Evolutionary conservation across 2,888 invertebrate genomes (phyloP).

Genomic region (Dynastes maya): DNA sequence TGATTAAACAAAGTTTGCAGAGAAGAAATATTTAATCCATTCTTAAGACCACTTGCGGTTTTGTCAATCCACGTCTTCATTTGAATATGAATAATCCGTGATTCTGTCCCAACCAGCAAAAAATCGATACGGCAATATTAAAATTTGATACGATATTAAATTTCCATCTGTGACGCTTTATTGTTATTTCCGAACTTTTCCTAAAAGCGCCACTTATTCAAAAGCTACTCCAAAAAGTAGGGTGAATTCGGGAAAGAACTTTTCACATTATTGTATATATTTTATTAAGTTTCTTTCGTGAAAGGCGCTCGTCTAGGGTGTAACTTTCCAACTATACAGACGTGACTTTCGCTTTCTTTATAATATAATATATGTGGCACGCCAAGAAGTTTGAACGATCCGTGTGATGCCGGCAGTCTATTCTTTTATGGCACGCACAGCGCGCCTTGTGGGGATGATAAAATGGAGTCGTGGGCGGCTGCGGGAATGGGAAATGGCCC

Average conservation of each 20-base stretch:
- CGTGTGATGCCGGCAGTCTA: slow-evolving; percentile 10
- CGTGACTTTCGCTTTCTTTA: slow-evolving; percentile 35
- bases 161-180: neutral
- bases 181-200: slow-evolving; percentile 13
- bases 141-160: slow-evolving; percentile 6
- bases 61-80: no score
- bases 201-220: slow-evolving; percentile 10
- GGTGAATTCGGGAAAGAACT: slow-evolving; percentile 22
- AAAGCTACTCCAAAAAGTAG: slow-evolving; percentile 9
- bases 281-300: slow-evolving; percentile 33
- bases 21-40: no score
- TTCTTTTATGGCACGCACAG: slow-evolving; percentile 29
- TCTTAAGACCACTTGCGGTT: no score
- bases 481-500: slow-evolving; percentile 24
- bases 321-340: slow-evolving; percentile 21
- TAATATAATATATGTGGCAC: slow-evolving; percentile 30
- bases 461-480: slow-evolving; percentile 17
- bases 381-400: slow-evolving; percentile 31
- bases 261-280: slow-evolving; percentile 40
- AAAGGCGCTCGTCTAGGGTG: slow-evolving; percentile 19
- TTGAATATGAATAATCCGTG: no score
- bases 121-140: neutral
- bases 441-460: neutral
- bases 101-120: neutral
- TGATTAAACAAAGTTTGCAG: no score